These are phyloP conservation scores for Xiphophorus maculatus DNA, from an alignment of 2,113 vertebrate species.

Conservation along the genomic window DNA sequence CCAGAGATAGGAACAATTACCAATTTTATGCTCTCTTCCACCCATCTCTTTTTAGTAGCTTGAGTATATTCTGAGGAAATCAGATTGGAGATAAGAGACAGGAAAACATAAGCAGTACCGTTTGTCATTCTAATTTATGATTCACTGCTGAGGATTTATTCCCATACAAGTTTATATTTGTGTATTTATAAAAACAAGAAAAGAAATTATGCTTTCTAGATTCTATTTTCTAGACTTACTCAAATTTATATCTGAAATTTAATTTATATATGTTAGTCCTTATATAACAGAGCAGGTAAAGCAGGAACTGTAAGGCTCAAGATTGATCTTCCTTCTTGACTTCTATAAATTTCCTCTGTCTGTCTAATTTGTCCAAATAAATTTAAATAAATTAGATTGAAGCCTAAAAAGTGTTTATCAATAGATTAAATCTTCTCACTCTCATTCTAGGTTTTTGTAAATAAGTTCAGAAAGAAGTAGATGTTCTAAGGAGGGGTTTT, in stretches of 20 bases:
- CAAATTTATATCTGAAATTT: not conserved
- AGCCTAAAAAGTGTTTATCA: too few relatives aligned
- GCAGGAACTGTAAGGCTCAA: not conserved
- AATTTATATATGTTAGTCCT: not conserved
- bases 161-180: too few relatives aligned
- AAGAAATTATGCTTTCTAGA: not conserved
- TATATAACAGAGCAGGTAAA: not conserved
- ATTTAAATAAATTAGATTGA: too few relatives aligned
- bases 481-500: too few relatives aligned
- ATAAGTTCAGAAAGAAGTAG: too few relatives aligned
- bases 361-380: not conserved
- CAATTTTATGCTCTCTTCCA: conserved; percentile 23
- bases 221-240: not conserved
- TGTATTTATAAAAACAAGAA: too few relatives aligned
- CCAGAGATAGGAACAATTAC: conserved; percentile 31
- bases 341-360: not conserved
- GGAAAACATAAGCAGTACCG: not conserved
- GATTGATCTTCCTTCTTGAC: not conserved
- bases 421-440: too few relatives aligned
- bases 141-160: not conserved
- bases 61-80: conserved; percentile 3
- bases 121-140: conserved; percentile 6
- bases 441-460: too few relatives aligned
- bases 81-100: conserved; percentile 11
- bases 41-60: conserved; percentile 12